These are phyloP conservation scores for Phrynosoma blainvillii DNA, from an alignment of 2,113 vertebrate genomes.

Conservation along the genomic window DNA sequence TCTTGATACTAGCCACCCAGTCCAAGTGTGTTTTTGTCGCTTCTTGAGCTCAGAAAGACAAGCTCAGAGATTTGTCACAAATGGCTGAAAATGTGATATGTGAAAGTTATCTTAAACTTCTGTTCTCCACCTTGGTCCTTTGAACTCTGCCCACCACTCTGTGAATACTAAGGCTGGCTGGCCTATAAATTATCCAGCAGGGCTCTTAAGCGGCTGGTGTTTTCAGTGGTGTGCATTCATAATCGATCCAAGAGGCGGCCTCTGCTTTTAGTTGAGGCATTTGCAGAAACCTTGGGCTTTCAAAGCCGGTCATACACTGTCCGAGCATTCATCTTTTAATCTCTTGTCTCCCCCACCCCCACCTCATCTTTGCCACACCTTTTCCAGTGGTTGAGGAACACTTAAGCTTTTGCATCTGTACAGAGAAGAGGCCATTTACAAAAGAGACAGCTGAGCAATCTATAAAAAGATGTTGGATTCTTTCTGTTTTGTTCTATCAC, in stretches of 20 bases:
- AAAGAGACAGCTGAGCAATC: not conserved
- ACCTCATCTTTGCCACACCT: not conserved
- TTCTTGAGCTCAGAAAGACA: not conserved
- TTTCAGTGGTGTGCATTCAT: conserved; percentile 69
- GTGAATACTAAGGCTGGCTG: conserved; percentile 67
- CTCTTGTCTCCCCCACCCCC: conserved; percentile 4
- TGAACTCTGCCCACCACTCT: conserved; percentile 70
- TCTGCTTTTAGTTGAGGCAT: conserved; percentile 68
- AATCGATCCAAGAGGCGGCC: conserved; percentile 69
- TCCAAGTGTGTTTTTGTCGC: not conserved
- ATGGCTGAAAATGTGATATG: not conserved
- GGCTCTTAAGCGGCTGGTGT: conserved; percentile 63
- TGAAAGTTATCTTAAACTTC: conserved; percentile 59
- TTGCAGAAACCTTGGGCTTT: conserved; percentile 65
- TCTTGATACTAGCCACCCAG: not conserved
- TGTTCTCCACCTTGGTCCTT: conserved; percentile 64
- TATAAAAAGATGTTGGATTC: conserved; percentile 5
- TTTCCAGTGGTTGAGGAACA: not conserved
- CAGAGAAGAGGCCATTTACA: not conserved
- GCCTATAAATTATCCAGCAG: conserved; percentile 77
- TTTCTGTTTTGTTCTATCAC: accelerated
- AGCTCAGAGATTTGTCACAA: not conserved
- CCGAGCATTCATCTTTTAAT: not conserved
- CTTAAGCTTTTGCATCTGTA: not conserved
- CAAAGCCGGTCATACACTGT: conserved; percentile 37